Evolutionary conservation across 1,140 invertebrate genomes (phyloP).

Genomic region (Aphidius ervi): DNA sequence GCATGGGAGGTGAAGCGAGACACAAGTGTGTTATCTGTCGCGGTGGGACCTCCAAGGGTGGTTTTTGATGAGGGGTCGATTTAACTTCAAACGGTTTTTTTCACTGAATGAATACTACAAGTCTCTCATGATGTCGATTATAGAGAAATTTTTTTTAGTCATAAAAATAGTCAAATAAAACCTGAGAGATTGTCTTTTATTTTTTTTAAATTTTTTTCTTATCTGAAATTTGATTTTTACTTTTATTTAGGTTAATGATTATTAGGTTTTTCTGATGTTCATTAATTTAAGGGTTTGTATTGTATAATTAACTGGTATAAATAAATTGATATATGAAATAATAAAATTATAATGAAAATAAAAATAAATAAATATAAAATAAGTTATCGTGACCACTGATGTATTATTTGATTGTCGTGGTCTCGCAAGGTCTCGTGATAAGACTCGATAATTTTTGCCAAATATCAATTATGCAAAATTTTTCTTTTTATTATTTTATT

Average conservation of each 20-base stretch:
- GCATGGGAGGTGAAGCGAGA: not conserved
- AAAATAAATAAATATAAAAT: not conserved
- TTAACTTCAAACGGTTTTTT: constrained; percentile 10
- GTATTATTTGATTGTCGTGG: constrained; percentile 1
- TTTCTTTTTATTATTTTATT: constrained; percentile 3
- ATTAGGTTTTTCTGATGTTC: too few relatives aligned
- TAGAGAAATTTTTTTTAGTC: too few relatives aligned
- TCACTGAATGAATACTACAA: not conserved
- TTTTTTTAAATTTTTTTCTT: too few relatives aligned
- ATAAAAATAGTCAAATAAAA: too few relatives aligned
- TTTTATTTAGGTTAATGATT: too few relatives aligned
- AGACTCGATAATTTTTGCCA: constrained; percentile 17
- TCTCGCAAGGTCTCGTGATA: constrained; percentile 20
- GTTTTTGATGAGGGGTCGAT: too few relatives aligned
- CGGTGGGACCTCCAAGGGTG: not conserved
- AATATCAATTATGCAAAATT: constrained; percentile 8
- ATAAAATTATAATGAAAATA: too few relatives aligned
- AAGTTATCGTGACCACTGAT: not conserved
- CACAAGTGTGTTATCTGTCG: not conserved
- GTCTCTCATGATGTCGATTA: constrained; percentile 13
- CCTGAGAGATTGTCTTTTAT: too few relatives aligned
- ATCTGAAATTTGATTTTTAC: too few relatives aligned
- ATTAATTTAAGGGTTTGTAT: too few relatives aligned
- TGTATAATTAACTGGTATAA: too few relatives aligned
- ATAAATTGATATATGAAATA: not conserved